Base-by-base conservation (phyloP, 1,140 invertebrate species). In the Zaprionus camerounensis region DNA sequence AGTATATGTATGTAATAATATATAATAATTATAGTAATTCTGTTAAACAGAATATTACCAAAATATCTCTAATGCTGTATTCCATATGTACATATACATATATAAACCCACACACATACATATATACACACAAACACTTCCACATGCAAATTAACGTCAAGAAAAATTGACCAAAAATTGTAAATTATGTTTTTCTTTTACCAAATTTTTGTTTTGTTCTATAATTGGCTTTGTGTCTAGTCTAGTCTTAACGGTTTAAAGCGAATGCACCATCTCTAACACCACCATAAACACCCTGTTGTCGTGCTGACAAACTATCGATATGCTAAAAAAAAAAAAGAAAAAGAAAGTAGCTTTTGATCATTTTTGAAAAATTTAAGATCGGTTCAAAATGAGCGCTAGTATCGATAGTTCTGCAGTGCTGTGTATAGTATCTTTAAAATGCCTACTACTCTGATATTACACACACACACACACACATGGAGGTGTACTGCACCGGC, bases 161-260 rank as follows among this genome's bases (percentile, higher is more conserved):
- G 22, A 56, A 0, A 53, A 71, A 64, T 67, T 67, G 41, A 58
- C 56, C 17, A 5, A 12, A 13, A 24, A 38, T n/a, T 34, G 17
- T 67, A 67, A 58, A 58, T 71, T 88, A 68, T 20, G 76, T 69
- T 67, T 76, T 80, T 31, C 24, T 34, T 65, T 71, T 44, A 51
- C 20, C 20, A 5, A 71, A 31, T 70, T 69, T 57, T 51, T 57
- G 17, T 70, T 58, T 55, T 26, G 65, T 72, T 68, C 56, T 79
- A 56, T 74, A 88, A 87, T 87, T 87, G 81, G 83, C 83, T 88
- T 88, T 87, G 81, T 87, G 71, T 88, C 71, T 85, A 68, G 72
- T 69, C 70, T 41, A 51, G 12, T 46, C n/a, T 9, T 44, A 57
- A 63, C 53, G 58, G 66, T 74, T 34, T 41, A 38, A 38, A 57